phyloP scores from a whole-genome alignment of 2,888 invertebrate species.

The Athetis lepigone region DNA sequence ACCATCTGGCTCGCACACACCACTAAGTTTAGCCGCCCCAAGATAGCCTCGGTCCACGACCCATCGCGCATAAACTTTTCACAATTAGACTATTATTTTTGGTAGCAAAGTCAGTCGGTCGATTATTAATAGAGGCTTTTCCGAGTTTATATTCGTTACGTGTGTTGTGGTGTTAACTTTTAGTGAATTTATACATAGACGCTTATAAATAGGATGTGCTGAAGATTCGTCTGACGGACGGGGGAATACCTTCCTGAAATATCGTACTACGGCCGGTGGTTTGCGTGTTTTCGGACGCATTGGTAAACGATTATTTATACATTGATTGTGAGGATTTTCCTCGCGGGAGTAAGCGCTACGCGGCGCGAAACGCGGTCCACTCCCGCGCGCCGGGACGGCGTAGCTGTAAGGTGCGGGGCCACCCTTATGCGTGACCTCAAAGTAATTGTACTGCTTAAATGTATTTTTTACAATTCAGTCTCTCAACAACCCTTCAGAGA shows the following conservation, averaged over 20 bases:
- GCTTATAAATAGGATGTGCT: slow-evolving; percentile 91
- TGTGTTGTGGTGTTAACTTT: slow-evolving; percentile 91
- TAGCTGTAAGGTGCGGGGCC: slow-evolving; percentile 55
- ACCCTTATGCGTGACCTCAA: slow-evolving; percentile 35
- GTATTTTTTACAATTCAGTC: neutral
- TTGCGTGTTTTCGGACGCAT: slow-evolving; percentile 90
- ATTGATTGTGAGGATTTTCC: slow-evolving; percentile 83
- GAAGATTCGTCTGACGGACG: slow-evolving; percentile 90
- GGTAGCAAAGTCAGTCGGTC: slow-evolving; percentile 91
- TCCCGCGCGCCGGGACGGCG: slow-evolving; percentile 50
- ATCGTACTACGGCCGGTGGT: slow-evolving; percentile 89
- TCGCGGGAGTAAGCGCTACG: slow-evolving; percentile 69
- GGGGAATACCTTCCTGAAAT: slow-evolving; percentile 91
- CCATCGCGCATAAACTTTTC: slow-evolving; percentile 91
- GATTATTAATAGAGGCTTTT: slow-evolving; percentile 91
- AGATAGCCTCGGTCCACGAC: slow-evolving; percentile 91
- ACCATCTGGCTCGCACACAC: slow-evolving; percentile 90
- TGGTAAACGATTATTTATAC: slow-evolving; percentile 91
- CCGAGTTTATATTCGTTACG: slow-evolving; percentile 91
- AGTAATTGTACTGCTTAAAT: neutral
- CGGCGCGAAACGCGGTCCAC: slow-evolving; percentile 59
- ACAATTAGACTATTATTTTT: slow-evolving; percentile 92
- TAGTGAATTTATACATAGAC: slow-evolving; percentile 91
- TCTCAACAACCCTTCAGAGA: neutral
- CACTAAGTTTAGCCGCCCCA: slow-evolving; percentile 91